These are phyloP conservation scores for Champsocephalus esox DNA, from an alignment of 2,797 vertebrate genomes.

Conservation along the genomic window DNA sequence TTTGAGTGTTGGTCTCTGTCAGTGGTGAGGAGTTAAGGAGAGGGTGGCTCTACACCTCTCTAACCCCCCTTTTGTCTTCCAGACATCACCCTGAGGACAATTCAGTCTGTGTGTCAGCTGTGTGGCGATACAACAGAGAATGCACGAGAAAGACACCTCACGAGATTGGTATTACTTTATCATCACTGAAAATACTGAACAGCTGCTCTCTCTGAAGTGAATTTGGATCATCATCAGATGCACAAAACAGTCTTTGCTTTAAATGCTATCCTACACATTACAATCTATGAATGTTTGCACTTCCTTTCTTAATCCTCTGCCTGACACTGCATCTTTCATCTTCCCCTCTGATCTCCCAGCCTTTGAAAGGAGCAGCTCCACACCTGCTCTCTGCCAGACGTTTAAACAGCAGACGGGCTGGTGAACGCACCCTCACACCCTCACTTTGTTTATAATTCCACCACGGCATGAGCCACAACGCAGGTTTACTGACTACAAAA, in stretches of 20 bases:
- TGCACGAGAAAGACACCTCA: constrained; percentile 29
- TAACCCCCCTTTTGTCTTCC: constrained; percentile 13
- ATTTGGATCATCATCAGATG: constrained; percentile 33
- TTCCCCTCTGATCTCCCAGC: constrained; percentile 66
- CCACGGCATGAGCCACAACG: constrained; percentile 20
- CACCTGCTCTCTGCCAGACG: constrained; percentile 75
- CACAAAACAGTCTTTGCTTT: constrained; percentile 35
- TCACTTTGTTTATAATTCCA: constrained; percentile 76
- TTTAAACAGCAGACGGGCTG: constrained; percentile 44
- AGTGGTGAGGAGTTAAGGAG: constrained; percentile 32
- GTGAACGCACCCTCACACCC: constrained; percentile 58
- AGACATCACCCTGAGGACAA: constrained; percentile 34
- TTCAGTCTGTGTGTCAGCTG: constrained; percentile 50
- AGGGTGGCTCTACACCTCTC: constrained; percentile 18
- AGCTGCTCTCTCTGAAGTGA: constrained; percentile 28
- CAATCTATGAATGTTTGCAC: constrained; percentile 57
- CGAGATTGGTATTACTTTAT: constrained; percentile 41
- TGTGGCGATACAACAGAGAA: constrained; percentile 24
- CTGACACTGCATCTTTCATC: constrained; percentile 72
- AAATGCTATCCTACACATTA: constrained; percentile 30
- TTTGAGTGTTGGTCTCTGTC: constrained; percentile 43
- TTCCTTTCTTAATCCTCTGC: constrained; percentile 70
- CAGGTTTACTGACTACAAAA: constrained; percentile 2
- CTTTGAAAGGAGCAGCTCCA: constrained; percentile 74
- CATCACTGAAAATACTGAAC: neutral